Evolutionary conservation across 2,888 invertebrate genomes (phyloP), one percentile per base, ranked within the genome.

Genomic region (Limnephilus rhombicus): DNA sequence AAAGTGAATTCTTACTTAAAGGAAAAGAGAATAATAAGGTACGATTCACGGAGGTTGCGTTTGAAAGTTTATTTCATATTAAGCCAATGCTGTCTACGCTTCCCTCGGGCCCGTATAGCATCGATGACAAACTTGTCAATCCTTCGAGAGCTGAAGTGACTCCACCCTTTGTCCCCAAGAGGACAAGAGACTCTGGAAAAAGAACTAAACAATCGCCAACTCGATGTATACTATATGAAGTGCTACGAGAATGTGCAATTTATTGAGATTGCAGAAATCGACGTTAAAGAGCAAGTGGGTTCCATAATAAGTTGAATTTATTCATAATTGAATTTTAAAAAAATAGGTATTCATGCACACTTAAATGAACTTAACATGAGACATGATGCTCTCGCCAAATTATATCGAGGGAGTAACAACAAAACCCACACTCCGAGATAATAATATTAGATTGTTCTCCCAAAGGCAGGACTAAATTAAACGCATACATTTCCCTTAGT

Each of bases 401-500:
- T 83, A 34, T 83, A 24, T 83, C 83, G 83, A 83, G 83, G 37
- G 18, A 37, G 37, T 83, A 34, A 37, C 83, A 37, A 83, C 2
- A 83, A 83, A n/a, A 37, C 18, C 83, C 37, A 13, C 9, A 13
- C 83, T 34, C 9, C 34, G 1, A 68, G 68, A 68, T 24, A 68
- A 68, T 68, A 68, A 68, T 68, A 24, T 68, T n/a, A 68, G 24
- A 68, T 34, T 37, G 37, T 24, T 41, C 34, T 31, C 82, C 37
- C 83, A 34, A 41, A 83, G 18, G 83, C 37, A 41, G 9, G 83
- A 37, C 37, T 83, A 83, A 83, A 83, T 83, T 83, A 83, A 24
- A 37, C 83, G 83, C 83, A 83, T 83, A 37, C 83, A 83, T 83
- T 83, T 83, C 83, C 83, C 83, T 83, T 83, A 83, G 83, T 41